Evolutionary conservation across 1,140 invertebrate species (phyloP), one percentile per base, ranked within the genome.

Genomic region (Formica selysi): DNA sequence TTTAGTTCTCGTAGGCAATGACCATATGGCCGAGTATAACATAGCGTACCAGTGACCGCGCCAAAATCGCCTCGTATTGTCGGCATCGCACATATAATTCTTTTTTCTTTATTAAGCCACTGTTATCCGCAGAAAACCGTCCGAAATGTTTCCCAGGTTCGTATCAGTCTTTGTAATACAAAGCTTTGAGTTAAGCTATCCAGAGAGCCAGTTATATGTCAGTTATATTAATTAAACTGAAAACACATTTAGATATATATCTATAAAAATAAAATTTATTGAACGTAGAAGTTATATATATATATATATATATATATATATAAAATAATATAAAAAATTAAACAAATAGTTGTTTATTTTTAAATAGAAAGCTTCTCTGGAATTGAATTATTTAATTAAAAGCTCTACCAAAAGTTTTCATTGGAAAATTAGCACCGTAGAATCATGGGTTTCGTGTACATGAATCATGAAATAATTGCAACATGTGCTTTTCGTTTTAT

Each of bases 1-100:
- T 83, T 83, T 83, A 73, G 68, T 74, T 73, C 54, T 83, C 68
- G 38, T 62, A 74, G 41, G 54, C 79, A 41, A 83, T 61, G 68
- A 38, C 54, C 44, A n/a, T 36, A 44, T 51, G 48, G 79, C 16
- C 32, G 67, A 71, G 67, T 44, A 73, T 36, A 61, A 54, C 36
- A 19, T 16, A 7, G n/a, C 62, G 41, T 54, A 44, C 41, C 74
- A 48, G 48, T 16, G 48, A 10, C 19, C 57, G 32, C 54, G 13
- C 38, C 44, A 71, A 83, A 81, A 74, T 83, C 79, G 54, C 79
- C 26, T 44, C 38, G 26, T 57, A 80, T 70, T 70, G 78, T 80
- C 78, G 16, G 36, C 38, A 44, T 44, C 19, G 67, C 11, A 51
- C 16, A 51, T 74, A 32, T 83, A 48, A 36, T 36, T 74, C 38